phyloP scores from a whole-genome alignment of 2,797 vertebrate species.

The Ctenosaura bakeri region DNA sequence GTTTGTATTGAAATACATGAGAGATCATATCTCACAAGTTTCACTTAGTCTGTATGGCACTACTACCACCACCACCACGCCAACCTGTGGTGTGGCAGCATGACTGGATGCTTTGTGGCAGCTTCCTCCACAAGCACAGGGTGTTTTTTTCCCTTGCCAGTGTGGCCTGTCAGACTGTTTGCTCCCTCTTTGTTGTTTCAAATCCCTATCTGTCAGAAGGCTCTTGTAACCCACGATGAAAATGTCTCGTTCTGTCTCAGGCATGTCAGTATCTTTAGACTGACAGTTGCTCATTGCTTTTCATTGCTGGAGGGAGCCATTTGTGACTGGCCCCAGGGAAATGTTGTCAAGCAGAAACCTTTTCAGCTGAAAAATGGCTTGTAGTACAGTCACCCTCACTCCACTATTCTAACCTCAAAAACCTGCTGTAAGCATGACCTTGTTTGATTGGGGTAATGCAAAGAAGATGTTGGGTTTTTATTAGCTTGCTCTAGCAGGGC shows the following conservation, averaged over 20 bases:
- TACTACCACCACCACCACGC: too few species aligned
- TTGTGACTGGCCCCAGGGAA: not conserved
- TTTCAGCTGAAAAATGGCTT: constrained; percentile 1
- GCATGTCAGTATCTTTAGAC: not conserved
- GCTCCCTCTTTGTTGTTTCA: constrained; percentile 12
- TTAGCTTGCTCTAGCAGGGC: not conserved
- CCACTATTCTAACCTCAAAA: not conserved
- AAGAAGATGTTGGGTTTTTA: not conserved
- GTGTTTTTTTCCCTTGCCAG: not conserved
- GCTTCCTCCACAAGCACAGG: not conserved
- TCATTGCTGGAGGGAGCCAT: constrained; percentile 4
- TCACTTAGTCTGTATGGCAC: too few species aligned
- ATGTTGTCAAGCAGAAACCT: not conserved
- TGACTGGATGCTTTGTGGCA: not conserved
- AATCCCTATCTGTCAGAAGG: not conserved
- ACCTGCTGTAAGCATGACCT: not conserved
- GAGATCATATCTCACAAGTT: too few species aligned
- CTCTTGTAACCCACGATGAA: constrained; percentile 10
- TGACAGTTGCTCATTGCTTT: constrained; percentile 25
- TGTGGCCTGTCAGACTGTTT: not conserved
- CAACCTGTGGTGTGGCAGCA: not conserved
- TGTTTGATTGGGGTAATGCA: not conserved
- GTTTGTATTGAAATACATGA: too few species aligned
- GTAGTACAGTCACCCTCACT: not conserved
- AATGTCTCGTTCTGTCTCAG: constrained; percentile 19